These are phyloP conservation scores for Blera fallax DNA, from an alignment of 2,888 invertebrate genomes.

Conservation along the genomic window DNA sequence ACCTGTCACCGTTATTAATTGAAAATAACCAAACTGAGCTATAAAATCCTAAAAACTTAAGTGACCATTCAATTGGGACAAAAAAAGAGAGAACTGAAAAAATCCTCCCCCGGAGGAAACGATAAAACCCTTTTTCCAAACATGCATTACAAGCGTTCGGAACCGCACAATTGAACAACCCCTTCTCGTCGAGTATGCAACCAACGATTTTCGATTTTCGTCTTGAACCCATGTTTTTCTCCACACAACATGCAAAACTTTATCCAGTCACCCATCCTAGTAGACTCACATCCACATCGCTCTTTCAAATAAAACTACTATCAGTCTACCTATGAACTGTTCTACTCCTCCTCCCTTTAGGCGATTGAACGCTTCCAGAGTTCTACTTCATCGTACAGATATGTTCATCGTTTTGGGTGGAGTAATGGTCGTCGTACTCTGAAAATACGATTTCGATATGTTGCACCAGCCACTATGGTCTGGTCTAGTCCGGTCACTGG, in stretches of 20 bases:
- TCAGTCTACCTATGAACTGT: constrained; percentile 12
- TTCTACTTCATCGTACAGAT: not conserved
- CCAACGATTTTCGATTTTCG: constrained; percentile 26
- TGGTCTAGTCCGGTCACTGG: constrained; percentile 24
- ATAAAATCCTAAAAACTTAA: not conserved
- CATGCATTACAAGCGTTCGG: constrained; percentile 22
- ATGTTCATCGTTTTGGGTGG: not conserved
- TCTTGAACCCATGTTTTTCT: constrained; percentile 33
- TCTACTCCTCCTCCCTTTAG: not conserved
- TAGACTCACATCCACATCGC: not conserved
- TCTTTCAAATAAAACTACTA: constrained; percentile 9
- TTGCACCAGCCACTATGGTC: constrained; percentile 17
- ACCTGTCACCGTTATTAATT: not conserved
- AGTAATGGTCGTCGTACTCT: not conserved
- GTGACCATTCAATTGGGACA: not conserved
- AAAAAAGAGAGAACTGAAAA: not conserved
- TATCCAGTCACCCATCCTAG: not conserved
- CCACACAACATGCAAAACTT: constrained; percentile 41
- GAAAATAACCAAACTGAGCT: not conserved
- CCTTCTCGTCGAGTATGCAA: not conserved
- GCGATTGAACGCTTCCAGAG: not conserved
- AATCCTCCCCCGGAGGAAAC: not conserved
- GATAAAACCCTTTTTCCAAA: not conserved
- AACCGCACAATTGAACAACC: not conserved
- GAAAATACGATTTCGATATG: constrained; percentile 2